These are phyloP conservation scores for Butorides virescens DNA, from an alignment of 2,113 vertebrate genomes.

Conservation along the genomic window DNA sequence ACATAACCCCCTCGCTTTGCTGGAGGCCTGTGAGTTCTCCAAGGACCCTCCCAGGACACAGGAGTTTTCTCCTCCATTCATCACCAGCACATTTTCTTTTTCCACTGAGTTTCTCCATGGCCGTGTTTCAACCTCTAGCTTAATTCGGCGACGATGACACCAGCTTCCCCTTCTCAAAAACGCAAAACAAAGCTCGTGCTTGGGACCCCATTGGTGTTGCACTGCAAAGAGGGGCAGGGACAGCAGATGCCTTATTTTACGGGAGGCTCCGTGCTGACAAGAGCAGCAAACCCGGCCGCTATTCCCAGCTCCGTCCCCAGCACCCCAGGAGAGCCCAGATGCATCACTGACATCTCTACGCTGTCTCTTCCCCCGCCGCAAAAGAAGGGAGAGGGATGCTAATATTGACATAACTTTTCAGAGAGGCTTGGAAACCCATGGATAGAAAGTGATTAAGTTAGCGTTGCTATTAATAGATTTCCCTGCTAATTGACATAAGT, in stretches of 20 bases:
- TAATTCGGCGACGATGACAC: neutral
- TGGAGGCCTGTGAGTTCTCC: neutral
- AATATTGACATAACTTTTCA: neutral
- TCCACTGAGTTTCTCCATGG: neutral
- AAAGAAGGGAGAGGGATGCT: neutral
- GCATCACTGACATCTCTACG: neutral
- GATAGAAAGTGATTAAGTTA: neutral
- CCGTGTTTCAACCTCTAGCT: neutral
- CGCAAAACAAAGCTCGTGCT: neutral
- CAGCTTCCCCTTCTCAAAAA: neutral
- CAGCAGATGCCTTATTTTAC: neutral
- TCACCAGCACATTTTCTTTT: neutral
- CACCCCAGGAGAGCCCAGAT: neutral
- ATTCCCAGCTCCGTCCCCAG: neutral
- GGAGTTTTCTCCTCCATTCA: neutral
- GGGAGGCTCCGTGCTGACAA: rapidly evolving
- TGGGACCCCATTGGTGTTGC: rapidly evolving
- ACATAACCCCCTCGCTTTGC: neutral
- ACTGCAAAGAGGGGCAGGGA: neutral
- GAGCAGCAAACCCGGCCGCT: neutral
- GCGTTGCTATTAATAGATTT: neutral
- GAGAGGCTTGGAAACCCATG: neutral
- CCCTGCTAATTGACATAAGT: neutral
- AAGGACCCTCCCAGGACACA: too few relatives aligned
- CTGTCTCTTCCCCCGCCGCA: neutral